Conservation (phyloP, 2,888 invertebrate genomes). For the Hanleya hanleyi region DNA sequence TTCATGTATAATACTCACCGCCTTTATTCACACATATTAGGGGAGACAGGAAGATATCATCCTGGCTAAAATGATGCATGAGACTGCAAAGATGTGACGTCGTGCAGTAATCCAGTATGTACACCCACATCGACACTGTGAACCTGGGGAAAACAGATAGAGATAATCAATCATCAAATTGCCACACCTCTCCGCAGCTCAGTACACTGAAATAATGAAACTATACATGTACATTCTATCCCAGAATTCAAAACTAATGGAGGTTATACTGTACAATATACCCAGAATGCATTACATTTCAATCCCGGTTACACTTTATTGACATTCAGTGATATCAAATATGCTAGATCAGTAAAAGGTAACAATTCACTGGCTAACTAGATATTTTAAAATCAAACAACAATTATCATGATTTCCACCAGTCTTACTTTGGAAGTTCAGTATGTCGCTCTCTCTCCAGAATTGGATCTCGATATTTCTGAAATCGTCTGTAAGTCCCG, state of each 20-base stretch:
- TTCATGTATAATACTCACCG: conserved; percentile 35
- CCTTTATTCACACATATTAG: conserved; percentile 40
- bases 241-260: neutral
- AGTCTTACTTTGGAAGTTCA: conserved; percentile 43
- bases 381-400: too few relatives aligned
- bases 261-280: neutral
- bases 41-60: conserved; percentile 50
- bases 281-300: too few relatives aligned
- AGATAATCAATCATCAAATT: conserved; percentile 4
- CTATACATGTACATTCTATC: neutral
- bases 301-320: too few relatives aligned
- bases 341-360: too few relatives aligned
- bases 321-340: too few relatives aligned
- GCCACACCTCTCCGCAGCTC: neutral
- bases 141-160: conserved; percentile 47
- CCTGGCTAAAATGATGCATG: conserved; percentile 54
- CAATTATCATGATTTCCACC: neutral
- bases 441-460: conserved; percentile 42
- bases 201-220: neutral
- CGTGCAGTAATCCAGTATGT: conserved; percentile 63
- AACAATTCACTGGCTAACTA: too few relatives aligned
- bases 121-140: conserved; percentile 65
- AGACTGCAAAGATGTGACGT: conserved; percentile 51
- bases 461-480: conserved; percentile 37
- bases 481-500: conserved; percentile 47